Conservation (phyloP, 2,113 vertebrate species). For the Toxotes chatareus region DNA sequence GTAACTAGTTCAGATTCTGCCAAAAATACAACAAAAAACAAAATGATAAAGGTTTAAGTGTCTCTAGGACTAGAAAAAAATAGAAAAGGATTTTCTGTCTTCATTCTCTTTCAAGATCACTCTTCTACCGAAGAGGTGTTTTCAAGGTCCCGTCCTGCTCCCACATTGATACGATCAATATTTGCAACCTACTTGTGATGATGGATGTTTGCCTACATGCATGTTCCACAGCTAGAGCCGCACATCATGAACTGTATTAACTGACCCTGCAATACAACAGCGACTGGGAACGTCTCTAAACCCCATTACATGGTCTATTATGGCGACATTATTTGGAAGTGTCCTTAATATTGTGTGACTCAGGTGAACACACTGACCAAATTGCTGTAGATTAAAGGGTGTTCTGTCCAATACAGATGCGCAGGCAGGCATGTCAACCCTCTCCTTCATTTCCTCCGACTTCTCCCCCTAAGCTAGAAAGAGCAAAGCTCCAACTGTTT, state of each 20-base stretch:
- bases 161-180: conserved; percentile 49
- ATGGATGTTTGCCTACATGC: conserved; percentile 39
- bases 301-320: not conserved
- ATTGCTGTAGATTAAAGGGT: not conserved
- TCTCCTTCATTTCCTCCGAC: not conserved
- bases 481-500: not conserved
- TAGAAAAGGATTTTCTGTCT: conserved; percentile 9
- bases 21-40: not conserved
- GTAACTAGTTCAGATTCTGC: not conserved
- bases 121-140: not conserved
- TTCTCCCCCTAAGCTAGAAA: not conserved
- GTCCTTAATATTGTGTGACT: not conserved
- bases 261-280: not conserved
- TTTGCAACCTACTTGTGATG: conserved; percentile 23
- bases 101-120: not conserved
- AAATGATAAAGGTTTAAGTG: not conserved
- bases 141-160: conserved; percentile 49
- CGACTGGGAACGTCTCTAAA: not conserved
- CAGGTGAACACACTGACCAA: conserved; percentile 11
- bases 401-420: not conserved
- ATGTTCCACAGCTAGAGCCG: conserved; percentile 28
- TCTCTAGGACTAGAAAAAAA: not conserved
- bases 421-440: not conserved
- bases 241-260: conserved; percentile 21
- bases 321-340: conserved; percentile 2